phyloP scores from a whole-genome alignment of 2,888 invertebrate species.

The Lepetodrilus schrolli region DNA sequence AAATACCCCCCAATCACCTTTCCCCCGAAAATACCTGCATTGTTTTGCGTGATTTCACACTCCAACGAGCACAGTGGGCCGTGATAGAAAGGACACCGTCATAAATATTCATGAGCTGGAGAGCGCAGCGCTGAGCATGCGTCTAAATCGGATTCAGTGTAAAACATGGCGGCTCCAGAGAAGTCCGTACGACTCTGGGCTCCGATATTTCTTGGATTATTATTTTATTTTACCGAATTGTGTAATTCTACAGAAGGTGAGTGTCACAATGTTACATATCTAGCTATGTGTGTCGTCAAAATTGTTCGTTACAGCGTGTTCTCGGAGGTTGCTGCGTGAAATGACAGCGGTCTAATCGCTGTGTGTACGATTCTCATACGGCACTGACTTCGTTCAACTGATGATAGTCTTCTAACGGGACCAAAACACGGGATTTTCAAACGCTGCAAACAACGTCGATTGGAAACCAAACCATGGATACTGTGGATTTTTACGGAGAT shows the following conservation, averaged over 20 bases:
- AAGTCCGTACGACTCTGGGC: conserved; percentile 25
- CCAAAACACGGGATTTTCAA: no score
- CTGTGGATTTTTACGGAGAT: no score
- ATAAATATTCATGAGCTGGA: conserved; percentile 14
- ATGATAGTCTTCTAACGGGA: no score
- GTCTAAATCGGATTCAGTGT: conserved; percentile 24
- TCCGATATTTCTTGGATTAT: conserved; percentile 31
- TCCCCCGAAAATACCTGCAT: conserved; percentile 5
- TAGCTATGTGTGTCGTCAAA: neutral
- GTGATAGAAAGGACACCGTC: neutral
- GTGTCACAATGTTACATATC: conserved; percentile 1
- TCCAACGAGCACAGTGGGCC: conserved; percentile 14
- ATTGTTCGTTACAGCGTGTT: neutral
- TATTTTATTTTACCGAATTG: conserved; percentile 28
- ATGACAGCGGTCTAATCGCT: no score
- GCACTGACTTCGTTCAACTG: no score
- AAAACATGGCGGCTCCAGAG: conserved; percentile 35
- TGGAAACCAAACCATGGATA: no score
- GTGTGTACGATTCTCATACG: neutral
- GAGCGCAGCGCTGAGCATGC: conserved; percentile 31
- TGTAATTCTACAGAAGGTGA: conserved; percentile 33
- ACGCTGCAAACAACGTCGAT: no score
- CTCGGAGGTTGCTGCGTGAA: neutral
- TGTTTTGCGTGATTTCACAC: conserved; percentile 24
- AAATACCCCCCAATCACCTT: conserved; percentile 7